Conservation (phyloP, 2,888 invertebrate species). For the Syrphus vitripennis region DNA sequence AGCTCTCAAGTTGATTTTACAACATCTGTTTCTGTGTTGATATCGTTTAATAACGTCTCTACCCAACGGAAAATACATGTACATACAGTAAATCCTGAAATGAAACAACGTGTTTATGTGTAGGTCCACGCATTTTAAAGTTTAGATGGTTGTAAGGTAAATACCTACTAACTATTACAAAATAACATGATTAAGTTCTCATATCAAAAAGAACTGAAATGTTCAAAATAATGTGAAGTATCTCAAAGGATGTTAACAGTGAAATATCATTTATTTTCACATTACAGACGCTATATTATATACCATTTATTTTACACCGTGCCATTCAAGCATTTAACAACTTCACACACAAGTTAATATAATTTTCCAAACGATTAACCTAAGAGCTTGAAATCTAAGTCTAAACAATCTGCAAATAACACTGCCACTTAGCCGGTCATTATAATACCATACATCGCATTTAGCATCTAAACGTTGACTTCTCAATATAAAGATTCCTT, state of each 20-base stretch:
- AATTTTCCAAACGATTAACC: slow-evolving; percentile 57
- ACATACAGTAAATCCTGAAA: too few relatives aligned
- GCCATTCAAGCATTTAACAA: slow-evolving; percentile 31
- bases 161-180: too few relatives aligned
- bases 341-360: slow-evolving; percentile 47
- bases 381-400: background rate
- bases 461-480: slow-evolving; percentile 1
- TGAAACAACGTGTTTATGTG: too few relatives aligned
- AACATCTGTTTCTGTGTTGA: too few relatives aligned
- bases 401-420: slow-evolving; percentile 1
- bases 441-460: slow-evolving; percentile 2
- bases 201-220: too few relatives aligned
- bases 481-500: slow-evolving; percentile 23
- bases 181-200: too few relatives aligned
- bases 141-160: too few relatives aligned
- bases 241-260: background rate
- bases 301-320: slow-evolving; percentile 13
- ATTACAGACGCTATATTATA: background rate
- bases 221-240: background rate
- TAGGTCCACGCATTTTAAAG: too few relatives aligned
- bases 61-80: too few relatives aligned
- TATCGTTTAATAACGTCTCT: too few relatives aligned
- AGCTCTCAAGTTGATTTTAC: too few relatives aligned
- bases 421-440: slow-evolving; percentile 16
- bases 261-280: background rate